Conservation (phyloP, 2,113 vertebrate species). For the Fukomys damarensis region DNA sequence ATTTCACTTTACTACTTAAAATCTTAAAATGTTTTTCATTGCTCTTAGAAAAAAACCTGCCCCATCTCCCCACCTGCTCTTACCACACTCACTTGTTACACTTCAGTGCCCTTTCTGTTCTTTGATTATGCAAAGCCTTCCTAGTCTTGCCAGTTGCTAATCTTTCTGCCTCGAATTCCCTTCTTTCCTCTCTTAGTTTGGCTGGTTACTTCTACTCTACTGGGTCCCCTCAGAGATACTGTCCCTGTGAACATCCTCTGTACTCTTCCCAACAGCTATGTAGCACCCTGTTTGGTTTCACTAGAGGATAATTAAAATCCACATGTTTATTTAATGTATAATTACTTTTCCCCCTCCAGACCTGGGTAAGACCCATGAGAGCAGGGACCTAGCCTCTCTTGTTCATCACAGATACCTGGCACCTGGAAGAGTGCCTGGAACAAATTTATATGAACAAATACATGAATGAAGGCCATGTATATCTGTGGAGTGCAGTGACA, state of each 20-base stretch:
- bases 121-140: not conserved
- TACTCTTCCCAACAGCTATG: not conserved
- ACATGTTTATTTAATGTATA: not conserved
- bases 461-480: not conserved
- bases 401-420: not conserved
- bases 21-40: not conserved
- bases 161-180: not conserved
- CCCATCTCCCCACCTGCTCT: not conserved
- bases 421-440: not conserved
- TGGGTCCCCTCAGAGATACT: not conserved
- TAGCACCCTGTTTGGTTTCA: not conserved
- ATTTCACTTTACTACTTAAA: not conserved
- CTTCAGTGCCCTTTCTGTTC: not conserved
- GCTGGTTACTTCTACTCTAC: not conserved
- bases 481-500: not conserved
- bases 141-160: too few species aligned
- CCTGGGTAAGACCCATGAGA: not conserved
- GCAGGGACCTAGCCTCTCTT: not conserved
- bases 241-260: not conserved
- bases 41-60: not conserved
- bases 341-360: not conserved
- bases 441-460: not conserved
- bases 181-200: not conserved
- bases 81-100: not conserved
- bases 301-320: not conserved